Conservation (phyloP, 2,888 invertebrate species). For the Scaptomyza parva region DNA sequence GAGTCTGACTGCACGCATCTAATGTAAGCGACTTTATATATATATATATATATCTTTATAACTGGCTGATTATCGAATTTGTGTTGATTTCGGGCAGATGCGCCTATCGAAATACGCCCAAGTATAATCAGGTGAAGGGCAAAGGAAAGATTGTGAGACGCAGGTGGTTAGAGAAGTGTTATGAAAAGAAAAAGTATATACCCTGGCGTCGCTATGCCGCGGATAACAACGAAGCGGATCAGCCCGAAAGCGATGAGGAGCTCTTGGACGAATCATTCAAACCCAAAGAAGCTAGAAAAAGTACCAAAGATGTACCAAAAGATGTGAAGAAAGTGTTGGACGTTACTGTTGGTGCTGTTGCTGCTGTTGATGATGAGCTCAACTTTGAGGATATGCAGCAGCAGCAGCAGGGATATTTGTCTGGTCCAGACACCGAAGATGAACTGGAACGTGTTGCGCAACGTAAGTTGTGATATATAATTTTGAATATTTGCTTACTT, state of each 20-base stretch:
- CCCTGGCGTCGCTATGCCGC: constrained; percentile 84
- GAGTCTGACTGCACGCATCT: constrained; percentile 91
- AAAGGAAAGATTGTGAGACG: constrained; percentile 88
- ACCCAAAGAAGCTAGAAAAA: constrained; percentile 39
- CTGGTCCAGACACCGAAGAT: constrained; percentile 83
- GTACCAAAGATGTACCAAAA: not conserved
- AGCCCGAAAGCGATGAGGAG: constrained; percentile 84
- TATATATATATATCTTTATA: not conserved
- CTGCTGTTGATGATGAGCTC: not conserved
- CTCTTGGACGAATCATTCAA: constrained; percentile 71
- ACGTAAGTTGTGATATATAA: constrained; percentile 39
- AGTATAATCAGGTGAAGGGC: constrained; percentile 90
- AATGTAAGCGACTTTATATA: constrained; percentile 87
- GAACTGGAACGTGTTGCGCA: constrained; percentile 77
- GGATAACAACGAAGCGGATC: constrained; percentile 65
- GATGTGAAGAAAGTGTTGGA: not conserved
- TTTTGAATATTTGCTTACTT: not conserved
- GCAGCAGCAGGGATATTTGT: constrained; percentile 31
- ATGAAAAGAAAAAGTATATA: constrained; percentile 86
- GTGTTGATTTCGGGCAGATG: constrained; percentile 87
- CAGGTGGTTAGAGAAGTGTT: constrained; percentile 91
- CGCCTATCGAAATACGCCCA: constrained; percentile 95
- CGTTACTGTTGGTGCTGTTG: not conserved
- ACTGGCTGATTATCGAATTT: not conserved
- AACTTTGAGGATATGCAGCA: constrained; percentile 10